Percentiles rank a stretch among this genome's conserved stretches.
Conservation (phyloP, 2,113 vertebrate genomes). For the Tinamus guttatus region DNA sequence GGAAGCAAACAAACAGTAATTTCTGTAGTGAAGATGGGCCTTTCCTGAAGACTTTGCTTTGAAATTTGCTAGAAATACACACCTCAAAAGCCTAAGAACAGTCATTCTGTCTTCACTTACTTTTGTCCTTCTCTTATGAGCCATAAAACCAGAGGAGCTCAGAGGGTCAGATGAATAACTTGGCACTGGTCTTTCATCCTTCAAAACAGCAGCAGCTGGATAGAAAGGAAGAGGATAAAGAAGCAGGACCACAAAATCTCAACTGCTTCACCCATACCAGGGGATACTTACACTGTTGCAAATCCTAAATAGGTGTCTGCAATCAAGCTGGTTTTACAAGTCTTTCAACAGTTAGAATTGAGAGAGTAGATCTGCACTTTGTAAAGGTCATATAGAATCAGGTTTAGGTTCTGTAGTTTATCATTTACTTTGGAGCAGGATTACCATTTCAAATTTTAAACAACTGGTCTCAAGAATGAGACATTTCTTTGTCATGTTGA, state of each 20-base stretch:
- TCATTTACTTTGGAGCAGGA: background rate
- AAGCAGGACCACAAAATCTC: background rate
- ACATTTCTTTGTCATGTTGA: background rate
- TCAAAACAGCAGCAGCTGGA: background rate
- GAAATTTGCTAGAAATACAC: background rate
- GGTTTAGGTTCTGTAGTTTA: background rate
- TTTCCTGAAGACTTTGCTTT: background rate
- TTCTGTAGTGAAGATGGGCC: background rate
- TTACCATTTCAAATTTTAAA: background rate
- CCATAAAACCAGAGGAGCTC: background rate
- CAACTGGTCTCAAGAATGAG: background rate
- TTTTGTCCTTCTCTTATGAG: background rate
- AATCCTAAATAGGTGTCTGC: background rate
- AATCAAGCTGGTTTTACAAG: background rate
- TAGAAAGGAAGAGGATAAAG: background rate
- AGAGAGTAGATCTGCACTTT: background rate
- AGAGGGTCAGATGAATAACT: background rate
- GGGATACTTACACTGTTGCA: background rate
- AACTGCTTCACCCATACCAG: background rate
- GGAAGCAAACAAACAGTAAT: background rate
- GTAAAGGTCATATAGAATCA: background rate
- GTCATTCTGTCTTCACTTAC: background rate
- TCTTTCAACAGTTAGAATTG: background rate
- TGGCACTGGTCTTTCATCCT: background rate
- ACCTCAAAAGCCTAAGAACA: background rate